Evolutionary conservation across 2,888 invertebrate genomes (phyloP), one percentile per base, ranked within the genome.

Genomic region (Tinea pellionella): DNA sequence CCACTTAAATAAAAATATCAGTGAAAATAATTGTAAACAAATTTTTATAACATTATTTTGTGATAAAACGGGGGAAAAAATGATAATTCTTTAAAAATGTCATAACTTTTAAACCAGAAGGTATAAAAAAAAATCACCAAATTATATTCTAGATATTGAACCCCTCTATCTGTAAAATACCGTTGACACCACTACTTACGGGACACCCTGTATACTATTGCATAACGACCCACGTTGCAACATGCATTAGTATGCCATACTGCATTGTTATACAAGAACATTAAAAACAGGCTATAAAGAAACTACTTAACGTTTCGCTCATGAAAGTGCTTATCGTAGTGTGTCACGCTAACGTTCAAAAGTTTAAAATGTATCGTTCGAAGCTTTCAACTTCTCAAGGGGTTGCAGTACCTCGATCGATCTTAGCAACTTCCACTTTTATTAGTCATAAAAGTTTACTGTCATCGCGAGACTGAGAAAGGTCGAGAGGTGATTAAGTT

Each of bases 371-470:
- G 53, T 53, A 32, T 57, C 16, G 32, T 13, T 11, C 29, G 32
- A 55, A 13, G 57, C 57, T 57, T 32, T 57, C 32, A 32, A 57
- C 32, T 30, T 57, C 32, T 57, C 16, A 57, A 57, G 32, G 32
- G 16, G 30, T 13, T 29, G 29, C 55, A 55, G 55, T 55, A 61
- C 59, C 63, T 60, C 61, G 61, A 58, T 71, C 67, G 70, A 73
- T 72, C 18, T 57, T 24, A 18, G 12, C 47, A 18, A 18, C 47
- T 29, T 32, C 32, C 69, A 73, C 69, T 72, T 74, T 74, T 73
- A 74, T 69, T 68, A 67, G 63, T 69, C 64, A 68, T 80, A 75
- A 77, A 78, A 76, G 66, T 76, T 78, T 71, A 79, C 68, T 75
- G 71, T 75, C 73, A 73, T 72, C 69, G 68, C 69, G 63, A 68